Conservation (phyloP, 1,140 invertebrate species). For the Diachasma alloeum region DNA sequence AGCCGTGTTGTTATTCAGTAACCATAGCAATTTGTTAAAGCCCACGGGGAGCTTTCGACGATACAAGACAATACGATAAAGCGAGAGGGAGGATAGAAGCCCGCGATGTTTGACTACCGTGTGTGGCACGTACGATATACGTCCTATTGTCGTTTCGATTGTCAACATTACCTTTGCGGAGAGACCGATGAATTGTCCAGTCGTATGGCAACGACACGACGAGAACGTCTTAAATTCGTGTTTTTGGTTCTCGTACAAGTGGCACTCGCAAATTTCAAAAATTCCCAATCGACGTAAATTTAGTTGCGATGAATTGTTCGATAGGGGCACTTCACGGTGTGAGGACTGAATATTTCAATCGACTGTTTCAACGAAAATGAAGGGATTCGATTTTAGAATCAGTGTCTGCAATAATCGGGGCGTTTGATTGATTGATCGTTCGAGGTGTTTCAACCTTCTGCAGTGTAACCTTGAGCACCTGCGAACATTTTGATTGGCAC, state of each 20-base stretch:
- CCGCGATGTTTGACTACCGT: slow-evolving; percentile 24
- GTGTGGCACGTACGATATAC: slow-evolving; percentile 32
- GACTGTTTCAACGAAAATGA: too few relatives aligned
- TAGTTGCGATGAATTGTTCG: too few relatives aligned
- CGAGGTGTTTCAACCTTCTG: background rate
- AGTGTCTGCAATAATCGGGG: too few relatives aligned
- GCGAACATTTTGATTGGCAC: slow-evolving; percentile 4
- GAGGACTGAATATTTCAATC: too few relatives aligned
- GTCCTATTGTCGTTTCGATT: background rate
- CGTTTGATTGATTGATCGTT: background rate
- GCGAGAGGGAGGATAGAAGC: slow-evolving; percentile 24
- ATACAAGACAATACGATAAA: slow-evolving; percentile 1
- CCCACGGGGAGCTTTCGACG: slow-evolving; percentile 14
- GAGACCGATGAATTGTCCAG: slow-evolving; percentile 20
- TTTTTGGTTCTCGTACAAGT: too few relatives aligned
- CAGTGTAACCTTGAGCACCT: slow-evolving; percentile 3
- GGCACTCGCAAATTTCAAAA: too few relatives aligned
- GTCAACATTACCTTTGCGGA: background rate
- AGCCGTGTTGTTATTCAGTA: slow-evolving; percentile 38
- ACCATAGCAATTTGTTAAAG: slow-evolving; percentile 51
- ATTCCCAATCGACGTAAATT: too few relatives aligned
- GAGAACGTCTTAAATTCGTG: background rate
- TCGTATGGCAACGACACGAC: slow-evolving; percentile 29
- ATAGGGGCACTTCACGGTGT: too few relatives aligned
- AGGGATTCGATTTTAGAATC: background rate